Evolutionary conservation across 2,113 vertebrate genomes (phyloP).

Genomic region (Caracal caracal): DNA sequence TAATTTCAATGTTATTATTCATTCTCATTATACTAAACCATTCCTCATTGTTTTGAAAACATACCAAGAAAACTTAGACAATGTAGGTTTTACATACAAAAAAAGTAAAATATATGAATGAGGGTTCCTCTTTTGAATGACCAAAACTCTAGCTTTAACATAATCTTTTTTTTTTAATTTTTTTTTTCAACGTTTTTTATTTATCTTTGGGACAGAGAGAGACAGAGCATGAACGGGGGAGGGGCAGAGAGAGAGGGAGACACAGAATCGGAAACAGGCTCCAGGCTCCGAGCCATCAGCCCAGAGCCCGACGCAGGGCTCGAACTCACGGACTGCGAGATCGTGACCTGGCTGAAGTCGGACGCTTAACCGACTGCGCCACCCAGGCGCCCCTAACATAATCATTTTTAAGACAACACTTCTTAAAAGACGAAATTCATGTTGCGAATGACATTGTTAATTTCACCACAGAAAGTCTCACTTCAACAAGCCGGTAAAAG

Average conservation of each 20-base stretch:
- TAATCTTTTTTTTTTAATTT: background rate
- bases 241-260: no score
- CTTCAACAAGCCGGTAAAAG: background rate
- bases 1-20: background rate
- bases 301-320: no score
- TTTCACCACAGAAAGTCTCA: background rate
- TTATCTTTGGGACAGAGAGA: no score
- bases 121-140: slow-evolving; percentile 18
- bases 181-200: background rate
- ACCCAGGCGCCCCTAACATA: background rate
- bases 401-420: background rate
- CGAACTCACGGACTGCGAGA: no score
- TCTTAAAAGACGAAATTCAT: slow-evolving; percentile 16
- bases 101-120: background rate
- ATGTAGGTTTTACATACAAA: background rate
- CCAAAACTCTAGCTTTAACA: background rate
- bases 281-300: no score
- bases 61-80: background rate
- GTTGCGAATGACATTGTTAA: background rate
- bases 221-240: no score
- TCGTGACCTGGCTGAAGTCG: no score
- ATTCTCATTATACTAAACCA: background rate
- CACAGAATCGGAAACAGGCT: no score
- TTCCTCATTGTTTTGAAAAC: background rate
- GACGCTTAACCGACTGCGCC: no score